Base-by-base conservation (phyloP, 2,888 invertebrate species). In the Euspilapteryx auroguttella region DNA sequence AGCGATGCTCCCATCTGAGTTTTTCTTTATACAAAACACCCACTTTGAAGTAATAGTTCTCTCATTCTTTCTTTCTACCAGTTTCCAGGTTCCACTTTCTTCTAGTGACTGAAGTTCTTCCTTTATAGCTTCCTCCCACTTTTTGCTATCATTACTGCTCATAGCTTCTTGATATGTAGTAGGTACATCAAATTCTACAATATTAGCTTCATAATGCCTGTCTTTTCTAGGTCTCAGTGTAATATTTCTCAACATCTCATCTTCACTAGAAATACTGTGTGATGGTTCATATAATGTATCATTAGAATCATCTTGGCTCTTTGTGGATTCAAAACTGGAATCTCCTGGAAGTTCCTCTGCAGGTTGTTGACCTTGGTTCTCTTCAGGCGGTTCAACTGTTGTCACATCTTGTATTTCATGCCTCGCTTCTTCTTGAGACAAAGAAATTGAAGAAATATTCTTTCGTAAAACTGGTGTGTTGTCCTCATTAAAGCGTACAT, bases 401-500 rank as follows among this genome's bases (percentile, higher is more conserved):
- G 21, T 12, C 12, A 6, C 4, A 5, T 11, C n/a, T n/a, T 14
- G 17, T 21, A 4, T 10, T 12, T 15, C 27, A 13, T 4, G 2
- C 24, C 10, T 6, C 4, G 26, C 14, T 22, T 35, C 30, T 20
- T 36, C 36, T 28, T 37, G 29, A 29, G 25, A 14, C 7, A 36
- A 28, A 13, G 3, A 17, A 20, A 40, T 36, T 34, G 31, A 2
- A 22, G 35, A 9, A 21, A 29, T 32, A 31, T 37, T 40, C 26
- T 28, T 31, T n/a, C 17, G 34, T 24, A 14, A 23, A 17, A 32
- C 34, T 28, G 35, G 35, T 23, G 5, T 12, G 9, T 34, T 22
- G 12, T 34, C 0, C 35, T 47, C 44, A 41, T 46, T 28, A 33
- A 47, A 47, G 0, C 29, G 32, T 0, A 48, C 40, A 39, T 48